phyloP scores from a whole-genome alignment of 2,888 invertebrate genomes.

The Elegia similella region DNA sequence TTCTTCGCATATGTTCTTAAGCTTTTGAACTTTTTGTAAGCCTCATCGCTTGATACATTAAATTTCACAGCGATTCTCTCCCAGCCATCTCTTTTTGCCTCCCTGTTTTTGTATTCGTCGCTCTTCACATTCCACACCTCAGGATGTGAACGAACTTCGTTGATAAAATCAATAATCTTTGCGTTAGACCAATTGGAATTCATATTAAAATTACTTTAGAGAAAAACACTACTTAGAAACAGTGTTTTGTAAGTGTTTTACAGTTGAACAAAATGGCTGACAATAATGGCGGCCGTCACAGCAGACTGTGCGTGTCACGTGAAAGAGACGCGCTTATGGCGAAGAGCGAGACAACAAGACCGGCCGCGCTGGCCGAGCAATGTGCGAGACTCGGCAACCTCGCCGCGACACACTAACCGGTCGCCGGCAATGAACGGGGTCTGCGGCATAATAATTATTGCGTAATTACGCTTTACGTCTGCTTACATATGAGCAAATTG shows the following conservation, averaged over 20 bases:
- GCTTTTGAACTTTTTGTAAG: conserved; percentile 25
- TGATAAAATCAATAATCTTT: conserved; percentile 1
- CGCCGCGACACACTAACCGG: not conserved
- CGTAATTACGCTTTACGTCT: no score
- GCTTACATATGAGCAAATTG: no score
- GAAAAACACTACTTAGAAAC: not conserved
- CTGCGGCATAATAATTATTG: no score
- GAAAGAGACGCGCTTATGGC: conserved; percentile 1
- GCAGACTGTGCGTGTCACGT: not conserved
- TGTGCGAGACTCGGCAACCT: not conserved
- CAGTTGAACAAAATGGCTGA: not conserved
- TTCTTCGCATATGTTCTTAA: conserved; percentile 7
- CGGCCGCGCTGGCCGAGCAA: conserved; percentile 3
- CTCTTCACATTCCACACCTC: conserved; percentile 2
- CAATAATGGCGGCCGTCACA: not conserved
- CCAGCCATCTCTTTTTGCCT: conserved; percentile 30
- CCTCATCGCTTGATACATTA: conserved; percentile 24
- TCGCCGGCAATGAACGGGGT: no score
- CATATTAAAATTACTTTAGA: not conserved
- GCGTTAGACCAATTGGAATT: not conserved
- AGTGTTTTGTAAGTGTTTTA: not conserved
- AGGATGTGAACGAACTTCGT: conserved; percentile 2
- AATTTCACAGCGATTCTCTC: conserved; percentile 24
- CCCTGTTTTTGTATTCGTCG: conserved; percentile 18
- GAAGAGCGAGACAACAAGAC: not conserved